Evolutionary conservation across 2,888 invertebrate species (phyloP).

Genomic region (Stenodema calcarata): DNA sequence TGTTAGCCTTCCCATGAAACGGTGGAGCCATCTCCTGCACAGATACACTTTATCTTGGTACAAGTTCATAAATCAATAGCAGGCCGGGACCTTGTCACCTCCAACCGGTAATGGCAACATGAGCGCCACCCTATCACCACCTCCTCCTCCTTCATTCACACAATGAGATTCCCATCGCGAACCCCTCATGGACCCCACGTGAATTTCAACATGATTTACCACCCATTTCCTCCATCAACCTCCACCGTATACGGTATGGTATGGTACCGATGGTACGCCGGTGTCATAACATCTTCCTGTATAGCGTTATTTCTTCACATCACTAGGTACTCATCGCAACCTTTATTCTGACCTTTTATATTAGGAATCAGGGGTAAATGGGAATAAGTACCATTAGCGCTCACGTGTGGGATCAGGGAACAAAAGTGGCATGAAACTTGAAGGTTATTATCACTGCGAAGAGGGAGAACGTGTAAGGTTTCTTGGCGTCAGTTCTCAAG

Average conservation of each 20-base stretch:
- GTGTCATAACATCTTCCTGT: neutral
- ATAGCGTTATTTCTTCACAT: too few species aligned
- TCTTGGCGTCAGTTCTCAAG: neutral
- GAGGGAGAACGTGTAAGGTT: neutral
- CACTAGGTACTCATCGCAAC: too few species aligned
- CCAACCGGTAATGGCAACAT: constrained; percentile 40
- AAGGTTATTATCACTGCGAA: neutral
- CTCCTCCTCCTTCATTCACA: constrained; percentile 1
- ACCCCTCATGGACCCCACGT: neutral
- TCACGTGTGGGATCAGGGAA: neutral
- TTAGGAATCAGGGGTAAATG: constrained; percentile 4
- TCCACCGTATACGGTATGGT: neutral
- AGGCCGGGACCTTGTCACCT: constrained; percentile 28
- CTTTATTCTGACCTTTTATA: too few species aligned
- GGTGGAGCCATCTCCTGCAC: constrained; percentile 6
- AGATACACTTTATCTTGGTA: constrained; percentile 43
- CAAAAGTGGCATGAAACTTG: neutral
- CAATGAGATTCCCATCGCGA: neutral
- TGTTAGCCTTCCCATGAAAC: constrained; percentile 25
- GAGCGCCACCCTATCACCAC: neutral
- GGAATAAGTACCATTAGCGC: neutral
- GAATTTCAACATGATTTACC: neutral
- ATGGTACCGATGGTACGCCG: neutral
- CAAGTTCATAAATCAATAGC: constrained; percentile 44
- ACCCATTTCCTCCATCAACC: neutral